phyloP scores from a whole-genome alignment of 2,113 vertebrate species.

The Astatotilapia flaviijosephi region DNA sequence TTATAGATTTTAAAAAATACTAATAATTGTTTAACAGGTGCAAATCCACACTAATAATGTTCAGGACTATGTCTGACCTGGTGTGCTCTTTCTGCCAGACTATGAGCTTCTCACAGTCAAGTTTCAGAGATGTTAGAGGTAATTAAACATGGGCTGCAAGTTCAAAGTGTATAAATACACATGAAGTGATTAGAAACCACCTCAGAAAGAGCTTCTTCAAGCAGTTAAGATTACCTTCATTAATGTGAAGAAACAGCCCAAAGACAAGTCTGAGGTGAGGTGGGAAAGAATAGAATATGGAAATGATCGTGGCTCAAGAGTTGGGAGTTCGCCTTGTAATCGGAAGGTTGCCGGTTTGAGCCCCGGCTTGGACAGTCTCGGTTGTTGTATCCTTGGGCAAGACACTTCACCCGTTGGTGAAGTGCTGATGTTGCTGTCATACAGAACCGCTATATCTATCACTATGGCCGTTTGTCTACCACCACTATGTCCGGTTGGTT shows the following conservation, averaged over 20 bases:
- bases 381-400: too few relatives aligned
- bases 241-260: background rate
- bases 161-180: background rate
- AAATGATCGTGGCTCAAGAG: background rate
- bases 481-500: too few relatives aligned
- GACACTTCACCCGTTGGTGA: too few relatives aligned
- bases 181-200: background rate
- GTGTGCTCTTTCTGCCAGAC: background rate
- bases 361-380: too few relatives aligned
- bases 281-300: background rate
- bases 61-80: background rate
- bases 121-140: background rate
- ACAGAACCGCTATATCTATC: too few relatives aligned
- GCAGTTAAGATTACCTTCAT: background rate
- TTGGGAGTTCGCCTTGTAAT: too few relatives aligned
- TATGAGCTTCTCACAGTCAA: background rate
- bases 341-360: too few relatives aligned
- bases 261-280: background rate
- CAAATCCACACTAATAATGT: background rate
- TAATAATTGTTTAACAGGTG: background rate
- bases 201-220: background rate
- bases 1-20: background rate
- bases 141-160: background rate
- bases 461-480: too few relatives aligned
- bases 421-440: too few relatives aligned